Conservation (phyloP, 2,888 invertebrate species). For the Sesia bembeciformis region DNA sequence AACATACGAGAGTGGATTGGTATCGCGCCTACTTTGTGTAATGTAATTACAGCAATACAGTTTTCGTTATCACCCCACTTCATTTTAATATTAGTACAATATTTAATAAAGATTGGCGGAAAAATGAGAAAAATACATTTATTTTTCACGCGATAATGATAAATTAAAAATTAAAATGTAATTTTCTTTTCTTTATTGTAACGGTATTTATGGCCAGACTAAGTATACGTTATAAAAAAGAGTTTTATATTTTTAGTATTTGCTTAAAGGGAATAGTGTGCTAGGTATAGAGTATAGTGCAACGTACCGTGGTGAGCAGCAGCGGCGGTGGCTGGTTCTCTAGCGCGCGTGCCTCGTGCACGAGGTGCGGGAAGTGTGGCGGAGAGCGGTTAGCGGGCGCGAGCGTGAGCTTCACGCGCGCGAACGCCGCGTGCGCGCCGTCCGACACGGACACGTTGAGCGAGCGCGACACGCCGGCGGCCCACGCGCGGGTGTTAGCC, state of each 20-base stretch:
- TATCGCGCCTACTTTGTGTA: too few relatives aligned
- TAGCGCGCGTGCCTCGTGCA: slow-evolving; percentile 84
- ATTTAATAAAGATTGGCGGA: too few relatives aligned
- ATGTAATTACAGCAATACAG: too few relatives aligned
- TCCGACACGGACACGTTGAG: slow-evolving; percentile 96
- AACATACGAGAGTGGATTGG: too few relatives aligned
- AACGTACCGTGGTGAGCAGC: slow-evolving; percentile 78
- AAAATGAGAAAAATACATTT: too few relatives aligned
- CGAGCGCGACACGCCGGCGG: slow-evolving; percentile 80
- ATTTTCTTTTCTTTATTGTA: too few relatives aligned
- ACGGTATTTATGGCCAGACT: too few relatives aligned
- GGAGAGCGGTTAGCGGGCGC: slow-evolving; percentile 85
- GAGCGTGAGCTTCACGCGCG: slow-evolving; percentile 85
- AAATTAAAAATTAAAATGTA: too few relatives aligned
- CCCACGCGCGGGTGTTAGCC: slow-evolving; percentile 83
- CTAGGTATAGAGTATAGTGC: background rate
- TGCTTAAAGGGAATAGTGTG: background rate
- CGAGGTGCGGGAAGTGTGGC: slow-evolving; percentile 84
- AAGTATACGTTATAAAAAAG: too few relatives aligned
- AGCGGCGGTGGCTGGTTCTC: slow-evolving; percentile 88
- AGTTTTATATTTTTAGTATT: background rate
- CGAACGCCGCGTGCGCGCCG: slow-evolving; percentile 94
- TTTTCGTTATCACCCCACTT: too few relatives aligned
- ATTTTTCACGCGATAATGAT: too few relatives aligned
- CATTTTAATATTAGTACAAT: too few relatives aligned